Conservation (phyloP, 2,797 vertebrate species). For the Sebastes oblongus region DNA sequence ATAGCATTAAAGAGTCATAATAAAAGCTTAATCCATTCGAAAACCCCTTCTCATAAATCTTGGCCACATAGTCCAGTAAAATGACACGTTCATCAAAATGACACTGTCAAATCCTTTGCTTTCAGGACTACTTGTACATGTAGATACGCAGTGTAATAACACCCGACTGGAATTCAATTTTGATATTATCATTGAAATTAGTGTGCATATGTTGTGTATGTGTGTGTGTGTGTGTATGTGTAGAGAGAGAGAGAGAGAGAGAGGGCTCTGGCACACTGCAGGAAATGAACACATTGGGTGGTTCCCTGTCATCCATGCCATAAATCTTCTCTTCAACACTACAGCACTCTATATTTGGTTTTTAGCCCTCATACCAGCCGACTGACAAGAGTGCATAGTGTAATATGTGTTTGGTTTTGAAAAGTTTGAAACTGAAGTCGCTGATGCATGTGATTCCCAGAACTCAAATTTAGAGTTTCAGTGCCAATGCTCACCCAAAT, state of each 20-base stretch:
- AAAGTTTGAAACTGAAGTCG: constrained; percentile 29
- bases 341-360: constrained; percentile 1
- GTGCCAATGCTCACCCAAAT: constrained; percentile 22
- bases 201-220: background rate
- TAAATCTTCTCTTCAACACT: constrained; percentile 42
- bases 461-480: constrained; percentile 2
- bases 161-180: constrained; percentile 6
- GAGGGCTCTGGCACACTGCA: background rate
- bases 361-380: constrained; percentile 28
- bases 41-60: background rate
- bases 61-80: background rate
- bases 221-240: background rate
- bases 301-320: constrained; percentile 12
- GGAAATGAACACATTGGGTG: constrained; percentile 48
- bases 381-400: constrained; percentile 13
- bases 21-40: background rate
- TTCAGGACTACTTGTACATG: background rate
- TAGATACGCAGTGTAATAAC: constrained; percentile 12
- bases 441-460: constrained; percentile 28
- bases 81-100: constrained; percentile 36
- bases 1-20: background rate
- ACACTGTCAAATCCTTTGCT: background rate
- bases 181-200: constrained; percentile 37
- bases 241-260: background rate
- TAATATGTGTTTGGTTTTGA: constrained; percentile 18